Evolutionary conservation across 2,888 invertebrate genomes (phyloP).

Genomic region (Monoplex corrugatus): DNA sequence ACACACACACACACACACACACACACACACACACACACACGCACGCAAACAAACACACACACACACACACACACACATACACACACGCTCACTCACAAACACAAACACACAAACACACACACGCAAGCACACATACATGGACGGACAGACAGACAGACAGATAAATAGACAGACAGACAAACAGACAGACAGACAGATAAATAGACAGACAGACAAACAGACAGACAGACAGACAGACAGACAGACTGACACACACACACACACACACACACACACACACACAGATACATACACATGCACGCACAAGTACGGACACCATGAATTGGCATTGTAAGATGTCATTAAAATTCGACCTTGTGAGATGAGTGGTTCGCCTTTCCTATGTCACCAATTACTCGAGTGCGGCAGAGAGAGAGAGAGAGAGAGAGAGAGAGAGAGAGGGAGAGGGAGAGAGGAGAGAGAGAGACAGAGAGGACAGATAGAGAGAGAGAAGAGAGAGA

Average conservation of each 20-base stretch:
- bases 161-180: not conserved
- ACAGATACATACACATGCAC: conserved; percentile 3
- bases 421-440: too few species aligned
- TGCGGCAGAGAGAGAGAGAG: not conserved
- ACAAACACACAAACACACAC: too few species aligned
- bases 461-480: not conserved
- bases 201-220: not conserved
- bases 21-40: too few species aligned
- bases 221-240: too few species aligned
- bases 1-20: not conserved
- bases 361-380: not conserved
- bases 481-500: not conserved
- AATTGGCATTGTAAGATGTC: not conserved
- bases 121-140: not conserved
- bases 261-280: conserved; percentile 19
- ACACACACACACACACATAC: conserved; percentile 11
- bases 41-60: conserved; percentile 20
- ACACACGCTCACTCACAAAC: not conserved
- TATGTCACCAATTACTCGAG: not conserved
- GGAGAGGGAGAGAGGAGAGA: not conserved
- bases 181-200: not conserved
- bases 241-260: conserved; percentile 1
- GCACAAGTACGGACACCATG: not conserved
- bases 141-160: not conserved
- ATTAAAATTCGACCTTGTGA: not conserved